Base-by-base conservation (phyloP, 2,113 vertebrate species). In the Apus apus region DNA sequence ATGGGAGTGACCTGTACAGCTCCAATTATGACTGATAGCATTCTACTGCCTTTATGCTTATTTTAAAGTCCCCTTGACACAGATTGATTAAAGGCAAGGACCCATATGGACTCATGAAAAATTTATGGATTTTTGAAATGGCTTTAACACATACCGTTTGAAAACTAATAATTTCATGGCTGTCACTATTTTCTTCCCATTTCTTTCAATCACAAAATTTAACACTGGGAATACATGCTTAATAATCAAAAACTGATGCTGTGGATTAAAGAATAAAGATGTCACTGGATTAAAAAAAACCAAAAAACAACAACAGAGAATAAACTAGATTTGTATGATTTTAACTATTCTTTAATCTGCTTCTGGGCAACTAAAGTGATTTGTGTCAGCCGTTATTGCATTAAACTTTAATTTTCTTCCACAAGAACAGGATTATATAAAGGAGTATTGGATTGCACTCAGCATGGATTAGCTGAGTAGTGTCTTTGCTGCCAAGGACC, bases 321-420 rank as follows among this genome's bases (percentile, higher is more conserved):
- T 71, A 98, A 98, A 98, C 98, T 97, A 98, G 95, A 97, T 98
- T 98, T 98, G 94, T 97, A 97, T 98, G 92, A 98, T 97, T 98
- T 98, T 97, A 98, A 98, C 98, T 98, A 96, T 97, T 98, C 97
- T 97, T 98, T 98, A 98, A 98, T 98, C 98, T 98, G 96, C 96
- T 98, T 98, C 97, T 98, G 96, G 97, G 98, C 97, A 98, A 98
- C 98, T 97, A 97, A 98, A 98, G 96, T 98, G 98, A 98, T 98
- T 98, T 98, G 97, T 98, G 98, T 98, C 97, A 98, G 97, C 95
- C 16, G 89, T 98, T 98, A 98, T 98, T 98, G 97, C 98, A 98
- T 98, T 98, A 98, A 98, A 98, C 96, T 98, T 98, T 98, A 98
- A 98, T 98, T 98, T 98, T 98, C 98, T 98, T 98, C 97, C 93